Base-by-base conservation (phyloP, 2,888 invertebrate species). In the Beris chalybata region DNA sequence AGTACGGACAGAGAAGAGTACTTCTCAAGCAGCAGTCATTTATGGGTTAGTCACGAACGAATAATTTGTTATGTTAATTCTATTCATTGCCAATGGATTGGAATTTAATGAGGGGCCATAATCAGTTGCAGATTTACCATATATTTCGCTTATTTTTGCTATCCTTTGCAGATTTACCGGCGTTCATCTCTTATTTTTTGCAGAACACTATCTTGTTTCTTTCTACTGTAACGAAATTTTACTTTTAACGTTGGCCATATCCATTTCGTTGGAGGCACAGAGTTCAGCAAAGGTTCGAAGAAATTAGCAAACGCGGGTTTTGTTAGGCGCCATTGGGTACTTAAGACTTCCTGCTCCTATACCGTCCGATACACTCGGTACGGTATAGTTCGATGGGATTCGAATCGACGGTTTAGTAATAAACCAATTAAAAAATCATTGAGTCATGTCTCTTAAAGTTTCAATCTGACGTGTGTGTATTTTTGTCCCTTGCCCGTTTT, bases 11-110 rank as follows among this genome's bases (percentile, higher is more conserved):
- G 38, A 7, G 38, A 38, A 15, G 55, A 56, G 43, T 22, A 38
- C 13, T 43, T 15, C 43, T 43, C 38, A 13, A 56, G 22, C 13
- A 22, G 12, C 29, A 76, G 75, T 79, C 79, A 79, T 79, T 79
- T 80, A 79, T 80, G 79, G 79, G 75, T 76, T 74, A 80, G 79
- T 79, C 79, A 79, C 79, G 79, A 79, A 79, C 79, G 79, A 80
- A 79, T 79, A 79, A 79, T 79, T 79, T 79, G 79, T 80, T 79
- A 79, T 80, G 79, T 79, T 79, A 80, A 79, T 67, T 69, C 61
- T 32, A 67, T 67, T 70, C 68, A 70, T 68, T 70, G 68, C 64
- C 70, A 70, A 70, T 70, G 68, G 68, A 70, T 70, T 70, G 70
- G 70, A 70, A 70, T 70, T 70, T 70, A 68, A 70, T 70, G 67